phyloP scores from a whole-genome alignment of 2,888 invertebrate genomes.

The Cheilosia scutellata region DNA sequence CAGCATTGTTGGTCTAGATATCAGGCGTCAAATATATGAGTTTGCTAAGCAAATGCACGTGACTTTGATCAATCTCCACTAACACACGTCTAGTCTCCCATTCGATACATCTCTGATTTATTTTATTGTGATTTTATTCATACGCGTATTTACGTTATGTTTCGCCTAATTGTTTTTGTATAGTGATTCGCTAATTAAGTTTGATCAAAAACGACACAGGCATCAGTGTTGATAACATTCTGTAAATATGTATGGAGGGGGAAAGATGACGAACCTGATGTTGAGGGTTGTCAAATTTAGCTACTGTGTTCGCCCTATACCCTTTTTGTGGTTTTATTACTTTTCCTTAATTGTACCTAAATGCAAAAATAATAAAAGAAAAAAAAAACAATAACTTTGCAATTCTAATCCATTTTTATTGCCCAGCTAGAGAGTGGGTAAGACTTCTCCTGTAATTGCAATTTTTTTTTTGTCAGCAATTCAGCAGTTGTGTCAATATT shows the following conservation, averaged over 20 bases:
- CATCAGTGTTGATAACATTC: conserved; percentile 14
- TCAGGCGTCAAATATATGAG: conserved; percentile 8
- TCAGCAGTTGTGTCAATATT: conserved; percentile 67
- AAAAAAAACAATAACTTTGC: background rate
- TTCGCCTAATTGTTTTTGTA: conserved; percentile 26
- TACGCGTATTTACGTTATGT: conserved; percentile 3
- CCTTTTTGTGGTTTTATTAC: no score
- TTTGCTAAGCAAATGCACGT: conserved; percentile 59
- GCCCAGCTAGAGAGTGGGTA: background rate
- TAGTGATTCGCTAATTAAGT: conserved; percentile 58
- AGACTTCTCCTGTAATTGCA: background rate
- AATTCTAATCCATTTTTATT: conserved; percentile 4
- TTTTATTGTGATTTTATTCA: conserved; percentile 20
- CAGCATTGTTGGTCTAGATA: conserved; percentile 9
- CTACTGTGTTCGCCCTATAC: no score
- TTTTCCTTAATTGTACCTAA: no score
- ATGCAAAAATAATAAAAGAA: no score
- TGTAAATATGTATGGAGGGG: background rate
- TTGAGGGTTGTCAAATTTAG: background rate
- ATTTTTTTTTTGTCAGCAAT: conserved; percentile 26
- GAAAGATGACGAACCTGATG: background rate
- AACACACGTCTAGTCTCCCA: background rate
- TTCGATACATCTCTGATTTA: conserved; percentile 31
- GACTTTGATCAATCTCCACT: conserved; percentile 46
- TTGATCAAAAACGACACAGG: conserved; percentile 37